Percentiles rank a stretch among this genome's conserved stretches.
phyloP scores from a whole-genome alignment of 2,797 vertebrate genomes.

The Picus viridis region DNA sequence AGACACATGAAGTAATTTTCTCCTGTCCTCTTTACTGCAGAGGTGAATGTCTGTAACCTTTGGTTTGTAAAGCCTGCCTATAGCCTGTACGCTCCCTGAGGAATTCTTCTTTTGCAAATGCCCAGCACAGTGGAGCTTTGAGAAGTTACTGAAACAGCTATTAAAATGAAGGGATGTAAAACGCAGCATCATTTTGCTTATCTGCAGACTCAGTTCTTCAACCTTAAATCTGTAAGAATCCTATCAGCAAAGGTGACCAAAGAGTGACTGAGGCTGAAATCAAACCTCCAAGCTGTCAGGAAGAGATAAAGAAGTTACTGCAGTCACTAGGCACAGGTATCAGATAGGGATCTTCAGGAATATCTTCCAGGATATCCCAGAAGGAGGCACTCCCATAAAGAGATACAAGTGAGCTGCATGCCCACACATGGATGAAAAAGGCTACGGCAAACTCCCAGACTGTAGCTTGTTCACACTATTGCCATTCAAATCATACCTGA shows the following conservation, averaged over 20 bases:
- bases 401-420: neutral
- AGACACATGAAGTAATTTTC: neutral
- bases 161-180: conserved; percentile 2
- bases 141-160: neutral
- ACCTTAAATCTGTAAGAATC: neutral
- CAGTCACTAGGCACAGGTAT: neutral
- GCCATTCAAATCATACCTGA: neutral
- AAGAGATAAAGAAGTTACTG: conserved; percentile 19
- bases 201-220: neutral
- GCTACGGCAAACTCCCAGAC: conserved; percentile 28
- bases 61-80: neutral
- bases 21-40: neutral
- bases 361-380: neutral
- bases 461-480: neutral
- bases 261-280: neutral
- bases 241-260: conserved; percentile 17
- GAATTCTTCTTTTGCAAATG: neutral
- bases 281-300: conserved; percentile 16
- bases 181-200: conserved; percentile 23
- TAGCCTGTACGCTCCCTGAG: neutral
- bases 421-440: neutral
- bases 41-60: neutral
- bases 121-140: neutral
- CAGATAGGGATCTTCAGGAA: neutral
- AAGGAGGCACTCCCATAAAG: neutral